Conservation (phyloP, 2,888 invertebrate genomes). For the Heteropelma amictum region DNA sequence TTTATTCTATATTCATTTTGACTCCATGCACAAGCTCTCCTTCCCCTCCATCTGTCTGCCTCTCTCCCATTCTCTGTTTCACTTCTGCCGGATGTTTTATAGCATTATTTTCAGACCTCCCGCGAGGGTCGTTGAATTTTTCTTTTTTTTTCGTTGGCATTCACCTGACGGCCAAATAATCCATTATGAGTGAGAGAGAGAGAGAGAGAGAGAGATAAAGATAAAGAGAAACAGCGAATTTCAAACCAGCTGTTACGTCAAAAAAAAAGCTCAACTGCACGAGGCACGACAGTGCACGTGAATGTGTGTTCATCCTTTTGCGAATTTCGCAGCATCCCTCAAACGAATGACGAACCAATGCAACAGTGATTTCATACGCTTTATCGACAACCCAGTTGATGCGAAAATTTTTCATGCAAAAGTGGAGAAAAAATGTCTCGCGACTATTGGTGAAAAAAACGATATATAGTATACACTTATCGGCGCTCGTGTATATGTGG, state of each 20-base stretch:
- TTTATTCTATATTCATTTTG: constrained; percentile 39
- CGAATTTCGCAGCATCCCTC: constrained; percentile 2
- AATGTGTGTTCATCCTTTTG: not conserved
- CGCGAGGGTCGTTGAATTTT: constrained; percentile 26
- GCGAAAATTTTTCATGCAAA: not conserved
- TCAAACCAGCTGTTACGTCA: constrained; percentile 1
- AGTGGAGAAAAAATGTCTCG: not conserved
- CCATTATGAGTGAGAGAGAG: not conserved
- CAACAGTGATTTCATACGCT: constrained; percentile 15
- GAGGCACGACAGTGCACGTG: not conserved
- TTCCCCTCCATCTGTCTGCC: too few relatives aligned
- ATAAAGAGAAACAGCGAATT: not conserved
- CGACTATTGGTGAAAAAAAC: not conserved
- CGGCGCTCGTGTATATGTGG: too few relatives aligned
- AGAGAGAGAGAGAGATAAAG: not conserved
- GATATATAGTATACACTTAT: too few relatives aligned
- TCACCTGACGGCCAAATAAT: constrained; percentile 27
- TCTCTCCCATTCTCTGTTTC: too few relatives aligned
- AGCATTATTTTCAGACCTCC: constrained; percentile 31
- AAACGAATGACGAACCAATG: not conserved
- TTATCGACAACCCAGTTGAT: not conserved
- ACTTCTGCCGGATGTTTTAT: constrained; percentile 23
- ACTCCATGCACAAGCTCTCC: not conserved
- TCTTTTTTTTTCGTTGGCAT: constrained; percentile 10
- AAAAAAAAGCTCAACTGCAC: not conserved